Evolutionary conservation across 2,888 invertebrate genomes (phyloP).

Genomic region (Onthophagus sagittarius): DNA sequence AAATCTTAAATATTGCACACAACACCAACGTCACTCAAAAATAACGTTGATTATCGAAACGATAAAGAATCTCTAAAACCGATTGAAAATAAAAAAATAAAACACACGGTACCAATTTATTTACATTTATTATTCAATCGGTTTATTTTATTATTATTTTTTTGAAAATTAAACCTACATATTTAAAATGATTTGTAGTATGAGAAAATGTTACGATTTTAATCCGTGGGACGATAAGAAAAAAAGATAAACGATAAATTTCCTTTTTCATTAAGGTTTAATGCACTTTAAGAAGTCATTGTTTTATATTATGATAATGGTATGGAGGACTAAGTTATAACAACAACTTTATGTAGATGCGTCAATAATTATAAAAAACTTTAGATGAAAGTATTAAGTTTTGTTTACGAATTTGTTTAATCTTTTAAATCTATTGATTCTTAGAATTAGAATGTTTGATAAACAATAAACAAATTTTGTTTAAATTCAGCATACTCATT

Average conservation of each 20-base stretch:
- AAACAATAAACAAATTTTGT: no score
- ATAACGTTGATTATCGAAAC: not conserved
- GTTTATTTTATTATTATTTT: not conserved
- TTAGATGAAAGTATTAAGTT: no score
- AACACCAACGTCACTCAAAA: no score
- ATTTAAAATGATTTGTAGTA: not conserved
- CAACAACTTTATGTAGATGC: no score
- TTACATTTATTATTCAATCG: not conserved
- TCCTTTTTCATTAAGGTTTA: no score
- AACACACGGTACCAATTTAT: not conserved
- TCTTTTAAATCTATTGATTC: no score
- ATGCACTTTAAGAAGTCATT: not conserved
- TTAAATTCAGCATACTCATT: no score
- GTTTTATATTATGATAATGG: not conserved
- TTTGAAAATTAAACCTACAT: not conserved
- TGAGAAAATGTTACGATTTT: not conserved
- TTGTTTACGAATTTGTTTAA: no score
- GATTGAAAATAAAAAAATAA: not conserved
- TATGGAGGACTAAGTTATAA: no score
- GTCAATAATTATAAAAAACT: no score
- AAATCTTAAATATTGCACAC: no score
- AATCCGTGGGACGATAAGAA: not conserved
- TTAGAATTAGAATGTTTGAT: no score
- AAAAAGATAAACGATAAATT: not conserved
- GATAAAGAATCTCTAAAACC: not conserved